Evolutionary conservation across 1,140 invertebrate genomes (phyloP).

Genomic region (Dryas iulia): DNA sequence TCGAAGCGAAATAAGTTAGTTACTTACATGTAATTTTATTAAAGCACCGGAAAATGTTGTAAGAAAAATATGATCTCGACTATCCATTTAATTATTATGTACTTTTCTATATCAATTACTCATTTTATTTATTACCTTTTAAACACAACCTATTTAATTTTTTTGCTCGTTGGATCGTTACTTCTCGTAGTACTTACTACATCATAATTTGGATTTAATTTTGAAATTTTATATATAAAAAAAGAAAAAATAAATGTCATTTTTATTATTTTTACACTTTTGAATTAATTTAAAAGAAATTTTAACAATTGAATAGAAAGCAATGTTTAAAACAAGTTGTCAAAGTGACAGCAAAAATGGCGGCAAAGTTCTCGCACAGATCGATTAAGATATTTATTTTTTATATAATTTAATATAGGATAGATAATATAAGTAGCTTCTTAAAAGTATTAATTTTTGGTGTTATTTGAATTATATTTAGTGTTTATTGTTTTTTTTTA

Average conservation of each 20-base stretch:
- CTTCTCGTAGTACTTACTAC: background rate
- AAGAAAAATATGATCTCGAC: slow-evolving; percentile 2
- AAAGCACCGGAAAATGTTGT: slow-evolving; percentile 1
- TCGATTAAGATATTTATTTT: background rate
- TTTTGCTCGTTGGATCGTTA: slow-evolving; percentile 1
- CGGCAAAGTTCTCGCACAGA: background rate
- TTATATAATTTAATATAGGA: too few relatives aligned
- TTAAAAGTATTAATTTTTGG: background rate
- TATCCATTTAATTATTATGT: background rate
- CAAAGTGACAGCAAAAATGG: background rate
- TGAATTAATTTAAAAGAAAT: background rate
- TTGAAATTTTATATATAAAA: background rate
- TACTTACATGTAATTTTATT: background rate
- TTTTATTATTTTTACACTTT: background rate
- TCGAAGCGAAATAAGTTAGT: background rate
- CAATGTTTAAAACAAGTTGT: background rate
- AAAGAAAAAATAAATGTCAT: background rate
- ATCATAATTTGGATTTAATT: background rate
- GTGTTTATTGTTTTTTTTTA: background rate
- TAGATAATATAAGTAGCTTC: background rate
- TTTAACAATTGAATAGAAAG: background rate
- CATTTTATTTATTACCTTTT: background rate
- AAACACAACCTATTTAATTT: background rate
- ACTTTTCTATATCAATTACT: background rate
- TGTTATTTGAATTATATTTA: background rate